phyloP scores from a whole-genome alignment of 2,113 vertebrate genomes.

The Tinamus guttatus region DNA sequence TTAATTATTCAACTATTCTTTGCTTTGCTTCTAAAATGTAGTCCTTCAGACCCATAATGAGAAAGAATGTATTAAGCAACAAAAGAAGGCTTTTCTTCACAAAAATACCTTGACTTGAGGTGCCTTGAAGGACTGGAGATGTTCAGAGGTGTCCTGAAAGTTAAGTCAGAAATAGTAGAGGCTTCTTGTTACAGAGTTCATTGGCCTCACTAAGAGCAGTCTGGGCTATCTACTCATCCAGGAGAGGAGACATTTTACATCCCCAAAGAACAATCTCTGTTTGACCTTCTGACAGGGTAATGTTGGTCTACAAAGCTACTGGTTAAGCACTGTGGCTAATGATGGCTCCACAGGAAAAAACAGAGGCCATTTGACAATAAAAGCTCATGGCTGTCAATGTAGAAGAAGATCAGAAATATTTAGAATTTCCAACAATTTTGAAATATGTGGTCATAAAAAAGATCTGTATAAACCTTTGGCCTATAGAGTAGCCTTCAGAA shows the following conservation, averaged over 20 bases:
- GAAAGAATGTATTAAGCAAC: not conserved
- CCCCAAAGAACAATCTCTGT: not conserved
- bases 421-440: not conserved
- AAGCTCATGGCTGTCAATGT: not conserved
- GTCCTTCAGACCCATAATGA: not conserved
- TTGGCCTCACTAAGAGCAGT: not conserved
- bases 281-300: not conserved
- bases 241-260: not conserved
- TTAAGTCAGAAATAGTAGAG: not conserved
- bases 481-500: not conserved
- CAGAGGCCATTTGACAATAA: not conserved
- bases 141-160: not conserved
- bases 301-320: not conserved
- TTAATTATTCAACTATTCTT: not conserved
- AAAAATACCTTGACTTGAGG: not conserved
- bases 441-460: not conserved
- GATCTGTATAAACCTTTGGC: fast-evolving
- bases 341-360: not conserved
- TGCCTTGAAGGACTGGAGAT: not conserved
- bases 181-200: not conserved
- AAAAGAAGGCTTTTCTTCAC: not conserved
- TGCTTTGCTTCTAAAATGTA: not conserved
- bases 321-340: not conserved
- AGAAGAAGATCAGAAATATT: not conserved
- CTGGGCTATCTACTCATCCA: fast-evolving